phyloP scores from a whole-genome alignment of 2,113 vertebrate genomes.

The Theropithecus gelada region DNA sequence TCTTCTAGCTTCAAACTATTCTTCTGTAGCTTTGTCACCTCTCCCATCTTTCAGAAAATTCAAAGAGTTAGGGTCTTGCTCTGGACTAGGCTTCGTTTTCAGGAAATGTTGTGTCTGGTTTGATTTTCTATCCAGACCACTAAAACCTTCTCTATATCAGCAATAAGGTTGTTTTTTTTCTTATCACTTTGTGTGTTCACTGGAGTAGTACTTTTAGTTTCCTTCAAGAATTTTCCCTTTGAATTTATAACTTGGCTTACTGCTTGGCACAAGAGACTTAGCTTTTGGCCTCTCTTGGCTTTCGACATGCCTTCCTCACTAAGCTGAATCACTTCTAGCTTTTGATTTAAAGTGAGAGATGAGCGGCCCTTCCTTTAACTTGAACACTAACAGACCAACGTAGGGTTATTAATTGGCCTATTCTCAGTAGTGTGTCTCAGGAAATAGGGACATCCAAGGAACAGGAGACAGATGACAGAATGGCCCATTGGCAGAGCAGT shows the following conservation, averaged over 20 bases:
- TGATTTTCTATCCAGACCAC: neutral
- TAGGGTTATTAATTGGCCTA: neutral
- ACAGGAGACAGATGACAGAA: neutral
- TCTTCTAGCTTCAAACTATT: neutral
- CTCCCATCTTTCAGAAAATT: neutral
- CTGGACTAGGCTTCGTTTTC: neutral
- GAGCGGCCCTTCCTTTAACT: neutral
- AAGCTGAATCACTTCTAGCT: neutral
- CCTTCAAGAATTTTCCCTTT: neutral
- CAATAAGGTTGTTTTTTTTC: neutral
- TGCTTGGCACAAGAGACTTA: neutral
- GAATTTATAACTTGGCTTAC: neutral
- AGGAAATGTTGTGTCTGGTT: neutral
- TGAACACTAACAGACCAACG: neutral
- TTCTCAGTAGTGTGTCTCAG: neutral
- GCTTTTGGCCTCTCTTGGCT: neutral
- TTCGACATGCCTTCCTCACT: neutral
- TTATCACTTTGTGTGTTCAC: neutral
- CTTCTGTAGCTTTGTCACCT: neutral
- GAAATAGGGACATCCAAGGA: neutral
- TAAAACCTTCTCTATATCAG: neutral
- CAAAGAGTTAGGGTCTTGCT: neutral
- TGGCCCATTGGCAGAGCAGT: neutral
- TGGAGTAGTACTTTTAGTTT: neutral
- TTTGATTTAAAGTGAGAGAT: neutral